phyloP scores from a whole-genome alignment of 2,888 invertebrate genomes.

The Drosophila borealis region DNA sequence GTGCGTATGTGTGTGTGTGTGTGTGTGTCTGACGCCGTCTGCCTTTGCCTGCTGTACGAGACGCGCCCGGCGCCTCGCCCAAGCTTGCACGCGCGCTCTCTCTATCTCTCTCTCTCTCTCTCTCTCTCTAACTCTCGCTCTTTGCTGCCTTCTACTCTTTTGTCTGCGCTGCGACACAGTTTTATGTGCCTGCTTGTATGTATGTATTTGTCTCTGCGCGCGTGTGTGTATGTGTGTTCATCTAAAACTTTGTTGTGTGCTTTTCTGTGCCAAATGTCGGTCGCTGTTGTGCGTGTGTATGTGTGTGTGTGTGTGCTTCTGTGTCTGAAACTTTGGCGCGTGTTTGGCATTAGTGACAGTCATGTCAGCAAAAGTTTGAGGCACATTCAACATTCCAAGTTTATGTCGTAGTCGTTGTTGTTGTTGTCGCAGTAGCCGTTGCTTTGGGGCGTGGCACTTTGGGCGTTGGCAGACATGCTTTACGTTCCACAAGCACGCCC shows the following conservation, averaged over 20 bases:
- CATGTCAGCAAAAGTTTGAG: slow-evolving; percentile 81
- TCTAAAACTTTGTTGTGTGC: slow-evolving; percentile 66
- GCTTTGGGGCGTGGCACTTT: slow-evolving; percentile 48
- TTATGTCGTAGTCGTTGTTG: slow-evolving; percentile 63
- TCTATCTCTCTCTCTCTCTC: slow-evolving; percentile 10
- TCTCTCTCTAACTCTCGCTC: slow-evolving; percentile 12
- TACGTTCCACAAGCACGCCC: slow-evolving; percentile 32
- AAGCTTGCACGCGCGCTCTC: slow-evolving; percentile 38
- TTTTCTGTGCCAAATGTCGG: slow-evolving; percentile 69
- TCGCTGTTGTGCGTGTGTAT: slow-evolving; percentile 37
- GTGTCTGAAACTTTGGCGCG: slow-evolving; percentile 80
- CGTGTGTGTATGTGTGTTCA: slow-evolving; percentile 32
- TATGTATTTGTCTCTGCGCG: slow-evolving; percentile 11
- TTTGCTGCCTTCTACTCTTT: slow-evolving; percentile 12
- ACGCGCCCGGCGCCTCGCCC: slow-evolving; percentile 45
- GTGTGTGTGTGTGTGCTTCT: slow-evolving; percentile 45
- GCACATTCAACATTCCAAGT: slow-evolving; percentile 79
- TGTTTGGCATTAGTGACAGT: slow-evolving; percentile 81
- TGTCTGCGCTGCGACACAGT: slow-evolving; percentile 73
- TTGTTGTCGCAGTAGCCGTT: slow-evolving; percentile 17
- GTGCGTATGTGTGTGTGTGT: slow-evolving; percentile 23
- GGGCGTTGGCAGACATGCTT: slow-evolving; percentile 66
- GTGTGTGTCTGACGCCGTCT: slow-evolving; percentile 63
- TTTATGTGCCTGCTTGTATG: slow-evolving; percentile 49
- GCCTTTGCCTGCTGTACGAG: slow-evolving; percentile 63